Conservation (phyloP, 2,113 vertebrate genomes). For the Malurus alboscapulatus region DNA sequence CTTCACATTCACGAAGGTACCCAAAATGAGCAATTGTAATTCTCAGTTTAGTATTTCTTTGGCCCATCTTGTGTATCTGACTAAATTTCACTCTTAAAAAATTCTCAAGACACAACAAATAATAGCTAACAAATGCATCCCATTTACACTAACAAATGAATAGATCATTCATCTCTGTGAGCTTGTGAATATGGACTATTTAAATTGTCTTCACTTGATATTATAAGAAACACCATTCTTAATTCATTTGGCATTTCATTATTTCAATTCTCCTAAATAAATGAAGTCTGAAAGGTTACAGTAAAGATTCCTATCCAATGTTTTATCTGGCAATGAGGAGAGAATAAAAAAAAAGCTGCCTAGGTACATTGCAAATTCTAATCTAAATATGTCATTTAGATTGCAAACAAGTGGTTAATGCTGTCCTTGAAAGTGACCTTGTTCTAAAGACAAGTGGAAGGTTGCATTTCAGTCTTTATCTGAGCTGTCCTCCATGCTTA, state of each 20-base stretch:
- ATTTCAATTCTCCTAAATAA: conserved; percentile 74
- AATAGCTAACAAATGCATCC: conserved; percentile 22
- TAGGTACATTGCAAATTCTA: conserved; percentile 51
- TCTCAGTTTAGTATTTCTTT: background rate
- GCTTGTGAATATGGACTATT: conserved; percentile 52
- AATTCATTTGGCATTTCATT: conserved; percentile 76
- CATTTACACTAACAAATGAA: conserved; percentile 59
- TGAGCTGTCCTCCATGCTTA: conserved; percentile 7
- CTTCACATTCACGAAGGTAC: rapidly evolving
- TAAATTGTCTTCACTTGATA: conserved; percentile 69
- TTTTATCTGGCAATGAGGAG: conserved; percentile 65
- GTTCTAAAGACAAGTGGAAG: conserved; percentile 52
- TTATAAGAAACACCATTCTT: conserved; percentile 72
- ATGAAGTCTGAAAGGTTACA: conserved; percentile 75
- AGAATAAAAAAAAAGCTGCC: conserved; percentile 22
- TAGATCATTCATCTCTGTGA: conserved; percentile 60
- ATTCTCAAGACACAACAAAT: background rate
- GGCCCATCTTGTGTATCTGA: background rate
- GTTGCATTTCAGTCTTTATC: conserved; percentile 6
- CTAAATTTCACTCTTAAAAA: background rate
- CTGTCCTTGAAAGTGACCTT: conserved; percentile 64
- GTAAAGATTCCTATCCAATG: conserved; percentile 62
- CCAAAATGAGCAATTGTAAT: background rate
- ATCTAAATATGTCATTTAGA: conserved; percentile 72
- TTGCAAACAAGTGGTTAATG: conserved; percentile 66